Percentiles rank a stretch among this genome's conserved stretches.
phyloP scores from a whole-genome alignment of 2,113 vertebrate genomes.

The Crotalus viridis region DNA sequence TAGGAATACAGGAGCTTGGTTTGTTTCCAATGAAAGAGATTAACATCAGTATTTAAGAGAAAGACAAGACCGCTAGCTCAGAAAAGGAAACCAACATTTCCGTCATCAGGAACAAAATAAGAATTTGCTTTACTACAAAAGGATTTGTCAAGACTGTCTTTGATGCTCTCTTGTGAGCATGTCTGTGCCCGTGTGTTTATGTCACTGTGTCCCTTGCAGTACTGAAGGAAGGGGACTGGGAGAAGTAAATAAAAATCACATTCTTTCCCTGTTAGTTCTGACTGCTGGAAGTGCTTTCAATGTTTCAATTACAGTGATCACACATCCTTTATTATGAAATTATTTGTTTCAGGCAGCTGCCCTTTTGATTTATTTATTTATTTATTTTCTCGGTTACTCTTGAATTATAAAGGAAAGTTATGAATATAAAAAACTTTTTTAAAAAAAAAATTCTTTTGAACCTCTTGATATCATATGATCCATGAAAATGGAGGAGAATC shows the following conservation, averaged over 20 bases:
- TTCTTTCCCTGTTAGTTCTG: background rate
- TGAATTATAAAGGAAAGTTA: background rate
- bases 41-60: slow-evolving; percentile 61
- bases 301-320: background rate
- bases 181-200: background rate
- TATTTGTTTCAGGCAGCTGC: background rate
- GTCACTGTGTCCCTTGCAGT: background rate
- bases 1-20: slow-evolving; percentile 66
- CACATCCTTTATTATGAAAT: background rate
- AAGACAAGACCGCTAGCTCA: slow-evolving; percentile 9
- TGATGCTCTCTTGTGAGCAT: background rate
- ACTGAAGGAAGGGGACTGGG: background rate
- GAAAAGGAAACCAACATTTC: slow-evolving; percentile 19
- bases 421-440: background rate
- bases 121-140: background rate
- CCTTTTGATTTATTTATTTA: background rate
- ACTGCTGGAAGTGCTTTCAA: background rate
- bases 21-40: slow-evolving; percentile 59
- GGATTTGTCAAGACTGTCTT: slow-evolving; percentile 33
- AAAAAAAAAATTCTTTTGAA: background rate
- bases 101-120: slow-evolving; percentile 46
- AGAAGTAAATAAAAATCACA: background rate
- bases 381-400: background rate
- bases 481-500: background rate
- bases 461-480: background rate